Percentiles rank a stretch among this genome's conserved stretches.
These are phyloP conservation scores for Carettochelys insculpta DNA, from an alignment of 2,113 vertebrate genomes.

Conservation along the genomic window DNA sequence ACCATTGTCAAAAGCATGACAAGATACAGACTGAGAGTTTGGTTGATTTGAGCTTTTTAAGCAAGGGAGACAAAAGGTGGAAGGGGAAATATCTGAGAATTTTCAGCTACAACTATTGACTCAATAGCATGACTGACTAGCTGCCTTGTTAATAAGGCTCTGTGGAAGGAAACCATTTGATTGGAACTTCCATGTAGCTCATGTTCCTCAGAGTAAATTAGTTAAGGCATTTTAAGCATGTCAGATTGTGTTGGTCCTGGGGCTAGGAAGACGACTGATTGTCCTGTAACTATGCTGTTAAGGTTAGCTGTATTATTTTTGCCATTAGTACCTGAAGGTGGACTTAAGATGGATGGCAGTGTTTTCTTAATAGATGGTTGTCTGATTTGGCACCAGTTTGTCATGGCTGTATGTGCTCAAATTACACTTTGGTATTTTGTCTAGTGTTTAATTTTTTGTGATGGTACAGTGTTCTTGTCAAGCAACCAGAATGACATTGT, in stretches of 20 bases:
- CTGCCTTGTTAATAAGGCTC: background rate
- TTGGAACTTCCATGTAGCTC: background rate
- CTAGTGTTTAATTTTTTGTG: background rate
- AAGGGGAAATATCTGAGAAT: fast-evolving
- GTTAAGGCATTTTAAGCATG: background rate
- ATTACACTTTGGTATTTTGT: background rate
- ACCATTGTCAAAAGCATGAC: background rate
- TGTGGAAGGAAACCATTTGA: background rate
- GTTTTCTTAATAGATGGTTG: background rate
- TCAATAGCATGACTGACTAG: background rate
- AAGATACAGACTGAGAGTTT: background rate
- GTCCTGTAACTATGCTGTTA: background rate
- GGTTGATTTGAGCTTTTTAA: background rate
- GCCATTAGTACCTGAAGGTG: background rate
- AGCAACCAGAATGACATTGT: background rate
- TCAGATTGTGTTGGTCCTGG: background rate
- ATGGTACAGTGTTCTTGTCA: background rate
- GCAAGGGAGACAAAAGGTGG: background rate
- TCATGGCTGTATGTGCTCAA: background rate
- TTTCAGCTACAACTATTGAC: background rate
- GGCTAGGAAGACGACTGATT: background rate
- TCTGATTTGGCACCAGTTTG: background rate
- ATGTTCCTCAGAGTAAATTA: background rate
- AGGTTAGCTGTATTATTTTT: background rate
- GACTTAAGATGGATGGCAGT: background rate